Base-by-base conservation (phyloP, 1,140 invertebrate genomes). In the Drosophila setifemur region DNA sequence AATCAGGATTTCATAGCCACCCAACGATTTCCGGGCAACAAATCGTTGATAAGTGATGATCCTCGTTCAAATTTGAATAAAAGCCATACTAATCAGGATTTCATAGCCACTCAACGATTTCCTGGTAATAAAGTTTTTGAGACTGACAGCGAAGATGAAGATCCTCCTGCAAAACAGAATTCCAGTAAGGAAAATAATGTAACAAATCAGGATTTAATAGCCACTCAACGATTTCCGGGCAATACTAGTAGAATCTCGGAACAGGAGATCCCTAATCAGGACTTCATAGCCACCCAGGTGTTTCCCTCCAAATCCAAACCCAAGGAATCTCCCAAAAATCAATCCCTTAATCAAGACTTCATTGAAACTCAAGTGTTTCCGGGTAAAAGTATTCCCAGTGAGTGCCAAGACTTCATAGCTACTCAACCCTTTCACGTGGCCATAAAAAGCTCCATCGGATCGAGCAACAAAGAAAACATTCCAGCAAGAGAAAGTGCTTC, bases 1-100 rank as follows among this genome's bases (percentile, higher is more conserved):
- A n/a, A n/a, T n/a, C n/a, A n/a, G n/a, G n/a, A n/a, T n/a, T 61
- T 70, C 0, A 58, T 73, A 21, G 72, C 47, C 58, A 76, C 77
- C 14, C 77, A 82, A 29, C 9, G 28, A 33, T 55, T 55, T 55
- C 25, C 52, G 4, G 4, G 26, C 16, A n/a, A 11, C 1, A 21
- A 21, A 50, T 23, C 16, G 19, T 31, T 23, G 7, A 18, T n/a
- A 19, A 49, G 12, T 44, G 44, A 31, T 6, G 45, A 48, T 5
- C 7, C 29, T 2, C 35, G 2, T 28, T 7, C 4, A 14, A 19
- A 29, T 2, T 18, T n/a, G n/a, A 14, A 33, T 4, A 33, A 4
- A 47, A 2, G 25, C 11, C 5, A 1, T 2, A 12, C 4, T 6
- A 3, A 57, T 23, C 60, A 64, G 16, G 60, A 64, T 55, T 76